Base-by-base conservation (phyloP, 2,888 invertebrate genomes). In the Minunthozetes semirufus region DNA sequence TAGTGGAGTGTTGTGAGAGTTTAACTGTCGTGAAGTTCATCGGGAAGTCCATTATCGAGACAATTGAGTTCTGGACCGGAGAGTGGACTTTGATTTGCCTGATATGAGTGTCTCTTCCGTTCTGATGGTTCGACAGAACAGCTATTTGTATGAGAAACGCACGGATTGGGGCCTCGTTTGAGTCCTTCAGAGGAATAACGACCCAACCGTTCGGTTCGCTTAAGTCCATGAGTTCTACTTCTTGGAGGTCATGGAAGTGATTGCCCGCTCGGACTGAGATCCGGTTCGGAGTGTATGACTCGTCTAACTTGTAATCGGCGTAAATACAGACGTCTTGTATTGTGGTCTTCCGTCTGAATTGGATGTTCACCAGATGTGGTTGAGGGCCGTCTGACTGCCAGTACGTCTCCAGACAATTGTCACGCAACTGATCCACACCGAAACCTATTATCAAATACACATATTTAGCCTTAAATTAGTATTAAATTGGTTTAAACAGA, bases 341-440 rank as follows among this genome's bases (percentile, higher is more conserved):
- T 78, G 94, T 93, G 0, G 94, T 98, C 84, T 97, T 97, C 78
- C 91, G 88, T 81, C 92, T 90, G 82, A 98, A 98, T 81, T 97
- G 95, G 78, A 99, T 93, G 82, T 97, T 98, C 0, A 99, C 94
- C 78, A 97, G 86, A 84, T 99, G 99, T 3, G 99, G 99, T 77
- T 99, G 87, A 79, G 97, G 97, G 0, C 99, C 99, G 84, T 99
- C 99, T 0, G 97, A 98, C 83, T 99, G 99, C 99, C 99, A 99
- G 83, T 97, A 99, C 3, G 96, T 95, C 79, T 99, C 99, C 84
- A 93, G 90, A 78, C 93, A 92, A 82, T 95, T 93, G 83, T 98
- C 96, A 78, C 97, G 86, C 59, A 99, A 84, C 82, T 98, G 97
- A 81, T 97, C 94, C 5, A 99, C 96, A 3, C 99, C 99, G 86